phyloP scores from a whole-genome alignment of 2,888 invertebrate species.

The Stenotaenia linearis region DNA sequence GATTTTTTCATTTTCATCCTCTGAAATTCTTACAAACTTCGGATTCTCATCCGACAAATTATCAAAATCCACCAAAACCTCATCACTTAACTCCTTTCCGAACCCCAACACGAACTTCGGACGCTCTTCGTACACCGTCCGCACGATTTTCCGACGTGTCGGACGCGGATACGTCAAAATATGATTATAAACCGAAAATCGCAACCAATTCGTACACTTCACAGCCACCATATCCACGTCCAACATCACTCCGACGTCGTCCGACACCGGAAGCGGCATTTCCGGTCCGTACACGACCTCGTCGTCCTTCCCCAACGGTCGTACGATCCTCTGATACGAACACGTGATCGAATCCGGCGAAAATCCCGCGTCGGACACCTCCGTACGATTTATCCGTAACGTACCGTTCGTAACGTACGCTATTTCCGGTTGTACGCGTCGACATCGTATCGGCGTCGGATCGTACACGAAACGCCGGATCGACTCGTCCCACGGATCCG shows the following conservation, averaged over 20 bases:
- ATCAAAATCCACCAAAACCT: too few relatives aligned
- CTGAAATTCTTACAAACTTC: too few relatives aligned
- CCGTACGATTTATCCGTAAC: conserved; percentile 26
- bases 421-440: conserved; percentile 32
- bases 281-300: neutral
- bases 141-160: neutral
- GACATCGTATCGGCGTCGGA: conserved; percentile 35
- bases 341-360: conserved; percentile 30
- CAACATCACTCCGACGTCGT: neutral
- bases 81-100: too few relatives aligned
- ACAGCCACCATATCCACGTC: conserved; percentile 53
- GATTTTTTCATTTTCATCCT: too few relatives aligned
- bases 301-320: conserved; percentile 27
- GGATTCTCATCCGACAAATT: too few relatives aligned
- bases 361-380: neutral
- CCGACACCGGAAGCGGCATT: neutral
- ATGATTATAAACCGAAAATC: conserved; percentile 51
- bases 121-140: conserved; percentile 48
- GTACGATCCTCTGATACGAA: conserved; percentile 7
- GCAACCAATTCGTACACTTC: conserved; percentile 48
- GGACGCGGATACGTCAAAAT: conserved; percentile 50
- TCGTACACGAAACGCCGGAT: conserved; percentile 36
- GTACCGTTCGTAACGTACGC: conserved; percentile 24
- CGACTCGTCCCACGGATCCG: conserved; percentile 39
- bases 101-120: too few relatives aligned